phyloP scores from a whole-genome alignment of 2,888 invertebrate species.

The Pterobdella sp. region DNA sequence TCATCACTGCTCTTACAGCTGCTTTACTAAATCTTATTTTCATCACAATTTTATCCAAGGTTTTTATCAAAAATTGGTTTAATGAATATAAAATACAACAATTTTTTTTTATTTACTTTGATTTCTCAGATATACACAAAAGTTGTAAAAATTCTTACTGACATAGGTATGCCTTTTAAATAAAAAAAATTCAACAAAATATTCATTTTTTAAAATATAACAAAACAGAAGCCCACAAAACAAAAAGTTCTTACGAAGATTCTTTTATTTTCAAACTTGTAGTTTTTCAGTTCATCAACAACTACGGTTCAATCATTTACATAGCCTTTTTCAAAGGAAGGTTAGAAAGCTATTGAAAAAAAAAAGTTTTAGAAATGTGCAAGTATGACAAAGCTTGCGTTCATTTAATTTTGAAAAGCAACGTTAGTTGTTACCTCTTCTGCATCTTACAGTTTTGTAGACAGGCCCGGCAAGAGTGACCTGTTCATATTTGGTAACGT shows the following conservation, averaged over 20 bases:
- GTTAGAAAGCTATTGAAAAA: constrained; percentile 26
- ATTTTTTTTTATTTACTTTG: constrained; percentile 7
- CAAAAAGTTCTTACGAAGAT: constrained; percentile 40
- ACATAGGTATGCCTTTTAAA: constrained; percentile 34
- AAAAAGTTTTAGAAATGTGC: not conserved
- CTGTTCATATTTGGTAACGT: constrained; percentile 32
- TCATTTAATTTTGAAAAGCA: too few species aligned
- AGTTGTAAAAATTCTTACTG: constrained; percentile 36
- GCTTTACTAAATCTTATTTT: constrained; percentile 81
- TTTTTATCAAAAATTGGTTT: constrained; percentile 26
- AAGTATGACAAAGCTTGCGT: not conserved
- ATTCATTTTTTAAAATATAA: not conserved
- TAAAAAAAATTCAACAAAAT: not conserved
- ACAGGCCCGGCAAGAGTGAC: constrained; percentile 25
- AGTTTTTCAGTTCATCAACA: constrained; percentile 43
- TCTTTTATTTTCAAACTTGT: constrained; percentile 42
- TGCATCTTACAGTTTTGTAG: constrained; percentile 21
- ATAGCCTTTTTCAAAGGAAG: constrained; percentile 43
- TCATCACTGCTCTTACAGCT: constrained; percentile 83
- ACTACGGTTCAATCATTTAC: constrained; percentile 41
- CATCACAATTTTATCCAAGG: constrained; percentile 77
- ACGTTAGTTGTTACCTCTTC: too few species aligned
- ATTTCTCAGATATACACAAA: constrained; percentile 35
- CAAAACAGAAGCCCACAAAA: constrained; percentile 32
- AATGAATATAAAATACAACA: too few species aligned